Conservation (phyloP, 1,140 invertebrate species). For the Drosophila pectinifera region DNA sequence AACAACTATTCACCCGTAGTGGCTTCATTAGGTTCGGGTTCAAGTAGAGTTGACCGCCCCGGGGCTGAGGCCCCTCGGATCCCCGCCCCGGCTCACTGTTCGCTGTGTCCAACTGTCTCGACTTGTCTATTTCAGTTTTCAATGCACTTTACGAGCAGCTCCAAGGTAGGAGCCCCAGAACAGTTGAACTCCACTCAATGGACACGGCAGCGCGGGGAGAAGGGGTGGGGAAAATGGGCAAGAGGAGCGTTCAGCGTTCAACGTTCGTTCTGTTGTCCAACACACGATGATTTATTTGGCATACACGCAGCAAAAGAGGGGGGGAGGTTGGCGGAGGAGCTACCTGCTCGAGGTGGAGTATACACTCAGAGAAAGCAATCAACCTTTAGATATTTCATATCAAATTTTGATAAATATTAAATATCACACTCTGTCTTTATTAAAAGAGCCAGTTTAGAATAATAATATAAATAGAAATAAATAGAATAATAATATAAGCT, state of each 20-base stretch:
- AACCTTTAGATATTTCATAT: too few relatives aligned
- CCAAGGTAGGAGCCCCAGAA: slow-evolving; percentile 37
- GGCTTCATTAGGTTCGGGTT: slow-evolving; percentile 79
- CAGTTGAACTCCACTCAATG: slow-evolving; percentile 40
- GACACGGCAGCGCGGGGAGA: background rate
- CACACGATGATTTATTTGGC: slow-evolving; percentile 82
- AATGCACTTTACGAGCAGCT: slow-evolving; percentile 78
- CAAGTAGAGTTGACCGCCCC: slow-evolving; percentile 69
- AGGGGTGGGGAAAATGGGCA: slow-evolving; percentile 16
- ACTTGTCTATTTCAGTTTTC: slow-evolving; percentile 82
- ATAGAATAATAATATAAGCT: too few relatives aligned
- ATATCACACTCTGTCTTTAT: too few relatives aligned
- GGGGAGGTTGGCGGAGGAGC: slow-evolving; percentile 18
- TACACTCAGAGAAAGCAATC: slow-evolving; percentile 15
- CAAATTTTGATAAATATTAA: too few relatives aligned
- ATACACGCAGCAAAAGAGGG: slow-evolving; percentile 52
- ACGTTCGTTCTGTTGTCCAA: slow-evolving; percentile 60
- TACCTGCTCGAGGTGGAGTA: slow-evolving; percentile 71
- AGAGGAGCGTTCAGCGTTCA: slow-evolving; percentile 59
- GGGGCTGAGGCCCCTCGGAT: slow-evolving; percentile 12
- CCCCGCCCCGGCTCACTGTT: slow-evolving; percentile 3
- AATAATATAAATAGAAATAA: too few relatives aligned
- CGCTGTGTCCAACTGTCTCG: slow-evolving; percentile 69
- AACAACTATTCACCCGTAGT: slow-evolving; percentile 43
- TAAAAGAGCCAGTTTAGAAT: too few relatives aligned